Evolutionary conservation across 2,113 vertebrate genomes (phyloP).

Genomic region (Chunga burmeisteri): DNA sequence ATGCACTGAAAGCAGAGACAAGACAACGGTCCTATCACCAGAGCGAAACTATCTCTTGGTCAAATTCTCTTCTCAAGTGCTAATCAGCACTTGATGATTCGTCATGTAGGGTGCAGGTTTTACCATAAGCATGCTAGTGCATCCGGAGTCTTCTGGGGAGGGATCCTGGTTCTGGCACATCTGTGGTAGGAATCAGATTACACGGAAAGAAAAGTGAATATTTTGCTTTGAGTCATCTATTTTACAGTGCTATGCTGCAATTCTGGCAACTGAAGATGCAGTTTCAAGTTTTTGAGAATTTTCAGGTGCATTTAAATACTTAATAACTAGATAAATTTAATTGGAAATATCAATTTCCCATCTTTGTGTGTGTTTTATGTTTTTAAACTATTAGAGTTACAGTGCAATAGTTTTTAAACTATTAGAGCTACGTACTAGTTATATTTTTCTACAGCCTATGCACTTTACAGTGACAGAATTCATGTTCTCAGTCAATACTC

Average conservation of each 20-base stretch:
- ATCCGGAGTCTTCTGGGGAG: neutral
- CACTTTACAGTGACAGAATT: neutral
- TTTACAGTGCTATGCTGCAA: neutral
- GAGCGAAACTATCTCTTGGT: neutral
- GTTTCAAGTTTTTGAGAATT: neutral
- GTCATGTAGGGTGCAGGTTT: neutral
- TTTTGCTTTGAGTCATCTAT: neutral
- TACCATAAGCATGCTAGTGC: neutral
- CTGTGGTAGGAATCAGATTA: neutral
- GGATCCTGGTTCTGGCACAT: neutral
- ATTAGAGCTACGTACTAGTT: fast-evolving
- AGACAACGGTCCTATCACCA: neutral
- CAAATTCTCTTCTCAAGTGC: neutral
- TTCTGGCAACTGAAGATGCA: neutral
- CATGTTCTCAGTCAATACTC: neutral
- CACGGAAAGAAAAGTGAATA: neutral
- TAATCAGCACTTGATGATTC: neutral
- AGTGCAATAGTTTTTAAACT: neutral
- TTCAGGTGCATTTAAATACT: neutral
- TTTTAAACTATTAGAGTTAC: neutral
- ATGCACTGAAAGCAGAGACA: neutral
- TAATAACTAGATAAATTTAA: neutral
- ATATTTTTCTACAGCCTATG: neutral
- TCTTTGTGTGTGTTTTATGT: neutral
- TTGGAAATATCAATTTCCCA: neutral